A percentile compares a stretch with the other conserved stretches of the same genome.
phyloP scores from a whole-genome alignment of 2,888 invertebrate species.

The Aleiodes leptofemur region DNA sequence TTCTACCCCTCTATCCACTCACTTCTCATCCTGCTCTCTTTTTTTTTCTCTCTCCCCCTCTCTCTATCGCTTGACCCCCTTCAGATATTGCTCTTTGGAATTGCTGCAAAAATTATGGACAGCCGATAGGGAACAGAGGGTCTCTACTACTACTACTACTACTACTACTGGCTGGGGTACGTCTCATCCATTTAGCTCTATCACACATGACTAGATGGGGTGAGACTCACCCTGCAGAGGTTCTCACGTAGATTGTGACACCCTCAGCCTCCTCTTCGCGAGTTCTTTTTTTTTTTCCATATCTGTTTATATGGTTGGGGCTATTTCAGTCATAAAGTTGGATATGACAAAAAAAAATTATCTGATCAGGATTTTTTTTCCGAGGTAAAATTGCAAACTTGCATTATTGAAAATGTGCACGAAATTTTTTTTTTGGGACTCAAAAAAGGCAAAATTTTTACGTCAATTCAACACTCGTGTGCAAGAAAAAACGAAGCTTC shows the following conservation, averaged over 20 bases:
- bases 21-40: no score
- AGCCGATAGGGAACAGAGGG: slow-evolving; percentile 63
- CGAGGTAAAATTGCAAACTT: no score
- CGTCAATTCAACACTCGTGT: no score
- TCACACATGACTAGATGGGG: slow-evolving; percentile 75
- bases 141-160: neutral
- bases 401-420: no score
- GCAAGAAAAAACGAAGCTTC: no score
- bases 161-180: slow-evolving; percentile 64
- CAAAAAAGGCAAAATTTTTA: no score
- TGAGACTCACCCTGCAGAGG: slow-evolving; percentile 71
- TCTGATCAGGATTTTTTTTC: neutral
- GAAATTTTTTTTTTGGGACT: neutral
- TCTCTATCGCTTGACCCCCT: slow-evolving; percentile 57
- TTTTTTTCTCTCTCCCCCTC: slow-evolving; percentile 48
- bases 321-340: neutral
- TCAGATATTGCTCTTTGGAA: slow-evolving; percentile 71
- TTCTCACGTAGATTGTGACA: slow-evolving; percentile 71
- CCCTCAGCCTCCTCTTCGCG: slow-evolving; percentile 38
- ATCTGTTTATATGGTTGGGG: neutral
- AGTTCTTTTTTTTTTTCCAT: slow-evolving; percentile 29
- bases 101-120: slow-evolving; percentile 73
- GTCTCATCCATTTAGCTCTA: slow-evolving; percentile 76
- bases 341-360: slow-evolving; percentile 11
- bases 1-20: slow-evolving; percentile 27